Conservation (phyloP, 2,888 invertebrate genomes). For the Macaria liturata region DNA sequence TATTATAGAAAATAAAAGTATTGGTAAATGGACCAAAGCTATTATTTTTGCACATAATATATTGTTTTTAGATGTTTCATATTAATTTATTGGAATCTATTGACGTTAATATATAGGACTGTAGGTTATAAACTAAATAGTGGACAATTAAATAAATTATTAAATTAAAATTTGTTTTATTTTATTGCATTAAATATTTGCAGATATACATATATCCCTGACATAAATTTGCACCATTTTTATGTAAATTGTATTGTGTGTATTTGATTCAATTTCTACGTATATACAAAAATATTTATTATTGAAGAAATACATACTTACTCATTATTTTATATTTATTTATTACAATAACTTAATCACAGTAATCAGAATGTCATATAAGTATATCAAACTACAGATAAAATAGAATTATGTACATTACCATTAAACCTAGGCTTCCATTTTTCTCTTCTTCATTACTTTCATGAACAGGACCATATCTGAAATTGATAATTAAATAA, state of each 20-base stretch:
- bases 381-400: slow-evolving; percentile 20
- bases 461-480: slow-evolving; percentile 97
- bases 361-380: slow-evolving; percentile 1
- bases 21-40: slow-evolving; percentile 27
- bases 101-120: slow-evolving; percentile 6
- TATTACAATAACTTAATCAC: slow-evolving; percentile 13
- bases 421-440: slow-evolving; percentile 45
- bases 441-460: slow-evolving; percentile 89
- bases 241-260: no score
- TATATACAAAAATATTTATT: no score
- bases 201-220: no score
- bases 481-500: slow-evolving; percentile 66
- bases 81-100: no score
- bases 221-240: no score
- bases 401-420: slow-evolving; percentile 37
- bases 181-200: no score
- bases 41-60: slow-evolving; percentile 11
- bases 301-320: no score
- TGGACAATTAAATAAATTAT: slow-evolving; percentile 17
- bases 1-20: slow-evolving; percentile 10
- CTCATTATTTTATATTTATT: not conserved
- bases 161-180: slow-evolving; percentile 4
- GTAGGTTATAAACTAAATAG: slow-evolving; percentile 16
- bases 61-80: not conserved
- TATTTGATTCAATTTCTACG: no score